phyloP scores from a whole-genome alignment of 2,888 invertebrate species.

The Lasioglossum oenotherae region DNA sequence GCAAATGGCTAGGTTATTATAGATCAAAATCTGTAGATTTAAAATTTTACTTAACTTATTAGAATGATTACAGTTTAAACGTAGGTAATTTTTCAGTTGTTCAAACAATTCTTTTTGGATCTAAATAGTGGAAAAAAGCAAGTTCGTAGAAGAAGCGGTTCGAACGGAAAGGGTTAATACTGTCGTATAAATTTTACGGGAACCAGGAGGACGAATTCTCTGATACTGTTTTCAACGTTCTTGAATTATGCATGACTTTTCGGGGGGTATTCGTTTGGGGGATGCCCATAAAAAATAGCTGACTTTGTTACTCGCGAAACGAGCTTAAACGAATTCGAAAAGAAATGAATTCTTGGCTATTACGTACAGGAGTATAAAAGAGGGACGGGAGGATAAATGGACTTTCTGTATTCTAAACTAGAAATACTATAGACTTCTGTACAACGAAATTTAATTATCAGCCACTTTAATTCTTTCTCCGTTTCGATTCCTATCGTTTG shows the following conservation, averaged over 20 bases:
- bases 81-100: not conserved
- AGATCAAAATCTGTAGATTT: too few relatives aligned
- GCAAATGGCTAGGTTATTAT: too few relatives aligned
- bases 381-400: not conserved
- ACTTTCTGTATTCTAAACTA: too few relatives aligned
- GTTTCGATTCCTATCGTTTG: conserved; percentile 24
- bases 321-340: not conserved
- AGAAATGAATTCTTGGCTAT: not conserved
- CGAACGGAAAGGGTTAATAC: not conserved
- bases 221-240: conserved; percentile 43
- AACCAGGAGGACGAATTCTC: conserved; percentile 1
- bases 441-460: not conserved
- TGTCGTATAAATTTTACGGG: conserved; percentile 50
- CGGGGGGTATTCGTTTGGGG: not conserved
- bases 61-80: not conserved
- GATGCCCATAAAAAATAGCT: conserved; percentile 11
- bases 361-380: not conserved
- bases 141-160: not conserved
- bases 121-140: not conserved
- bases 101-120: not conserved
- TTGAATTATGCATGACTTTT: conserved; percentile 65
- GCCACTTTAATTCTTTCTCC: not conserved
- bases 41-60: too few relatives aligned
- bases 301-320: not conserved
- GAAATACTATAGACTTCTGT: too few relatives aligned